Percentiles rank a stretch among this genome's conserved stretches.
These are phyloP conservation scores for Pangasianodon gigas DNA, from an alignment of 2,113 vertebrate genomes.

Conservation along the genomic window DNA sequence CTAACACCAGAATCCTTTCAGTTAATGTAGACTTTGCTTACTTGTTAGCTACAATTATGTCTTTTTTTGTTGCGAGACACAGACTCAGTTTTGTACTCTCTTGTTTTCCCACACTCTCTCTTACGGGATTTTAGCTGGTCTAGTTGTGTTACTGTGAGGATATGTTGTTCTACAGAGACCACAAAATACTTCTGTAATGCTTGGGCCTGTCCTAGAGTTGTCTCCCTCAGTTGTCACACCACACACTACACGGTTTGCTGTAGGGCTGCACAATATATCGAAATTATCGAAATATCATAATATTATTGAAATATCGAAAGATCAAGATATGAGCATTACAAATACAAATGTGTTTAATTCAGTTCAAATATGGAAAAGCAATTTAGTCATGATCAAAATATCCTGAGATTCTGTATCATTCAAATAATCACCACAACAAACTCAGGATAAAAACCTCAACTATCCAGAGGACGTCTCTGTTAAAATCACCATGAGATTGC, in stretches of 20 bases:
- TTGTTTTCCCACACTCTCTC: background rate
- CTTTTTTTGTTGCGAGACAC: background rate
- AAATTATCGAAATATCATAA: too few relatives aligned
- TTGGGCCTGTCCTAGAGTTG: background rate
- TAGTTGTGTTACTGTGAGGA: background rate
- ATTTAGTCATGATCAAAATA: too few relatives aligned
- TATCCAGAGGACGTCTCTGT: too few relatives aligned
- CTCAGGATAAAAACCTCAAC: too few relatives aligned
- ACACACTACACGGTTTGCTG: background rate
- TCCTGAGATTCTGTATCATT: too few relatives aligned
- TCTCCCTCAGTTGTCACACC: background rate
- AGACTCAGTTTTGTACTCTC: background rate
- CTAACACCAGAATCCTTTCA: background rate
- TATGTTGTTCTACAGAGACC: background rate
- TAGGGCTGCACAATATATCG: too few relatives aligned
- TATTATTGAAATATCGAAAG: too few relatives aligned
- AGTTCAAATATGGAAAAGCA: too few relatives aligned
- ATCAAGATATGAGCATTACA: too few relatives aligned
- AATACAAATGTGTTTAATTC: too few relatives aligned
- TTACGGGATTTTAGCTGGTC: background rate
- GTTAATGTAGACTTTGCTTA: background rate
- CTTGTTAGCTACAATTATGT: background rate
- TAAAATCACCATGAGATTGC: too few relatives aligned
- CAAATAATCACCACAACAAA: too few relatives aligned
- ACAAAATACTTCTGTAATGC: background rate